Evolutionary conservation across 2,113 vertebrate species (phyloP).

Genomic region (Microcebus murinus): DNA sequence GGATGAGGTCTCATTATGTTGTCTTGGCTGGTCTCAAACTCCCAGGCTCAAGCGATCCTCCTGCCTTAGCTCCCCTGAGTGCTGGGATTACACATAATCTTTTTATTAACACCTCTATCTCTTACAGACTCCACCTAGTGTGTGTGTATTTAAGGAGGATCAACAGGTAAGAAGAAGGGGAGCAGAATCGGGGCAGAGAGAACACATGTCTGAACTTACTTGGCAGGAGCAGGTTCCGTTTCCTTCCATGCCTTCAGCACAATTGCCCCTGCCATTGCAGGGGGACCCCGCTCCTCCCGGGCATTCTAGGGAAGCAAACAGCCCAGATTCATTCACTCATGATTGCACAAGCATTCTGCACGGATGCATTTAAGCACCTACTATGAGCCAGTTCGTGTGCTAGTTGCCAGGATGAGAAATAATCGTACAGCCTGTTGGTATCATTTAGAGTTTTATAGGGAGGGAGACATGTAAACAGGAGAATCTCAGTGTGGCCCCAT

Average conservation of each 20-base stretch:
- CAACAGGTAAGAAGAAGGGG: background rate
- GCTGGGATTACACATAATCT: background rate
- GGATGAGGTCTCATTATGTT: no score
- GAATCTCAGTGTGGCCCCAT: background rate
- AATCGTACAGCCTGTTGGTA: background rate
- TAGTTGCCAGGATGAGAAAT: background rate
- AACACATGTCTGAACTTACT: constrained; percentile 76
- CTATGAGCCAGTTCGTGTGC: background rate
- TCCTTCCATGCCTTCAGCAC: constrained; percentile 90
- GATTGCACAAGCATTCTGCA: background rate
- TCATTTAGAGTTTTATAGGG: background rate
- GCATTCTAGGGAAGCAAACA: constrained; percentile 86
- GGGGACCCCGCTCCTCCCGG: constrained; percentile 87
- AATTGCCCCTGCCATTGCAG: constrained; percentile 88
- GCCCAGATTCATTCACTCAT: background rate
- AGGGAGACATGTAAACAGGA: background rate
- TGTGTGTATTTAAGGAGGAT: background rate
- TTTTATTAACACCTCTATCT: rapidly evolving
- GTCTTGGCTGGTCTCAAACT: no score
- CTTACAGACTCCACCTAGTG: background rate
- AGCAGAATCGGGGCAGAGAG: background rate
- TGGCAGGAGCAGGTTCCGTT: constrained; percentile 92
- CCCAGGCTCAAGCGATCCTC: no score
- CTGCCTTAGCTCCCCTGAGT: no score
- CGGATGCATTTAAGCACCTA: background rate